Percentiles rank a stretch among this genome's conserved stretches.
These are phyloP conservation scores for Vespertilio murinus DNA, from an alignment of 2,797 vertebrate genomes.

Conservation along the genomic window DNA sequence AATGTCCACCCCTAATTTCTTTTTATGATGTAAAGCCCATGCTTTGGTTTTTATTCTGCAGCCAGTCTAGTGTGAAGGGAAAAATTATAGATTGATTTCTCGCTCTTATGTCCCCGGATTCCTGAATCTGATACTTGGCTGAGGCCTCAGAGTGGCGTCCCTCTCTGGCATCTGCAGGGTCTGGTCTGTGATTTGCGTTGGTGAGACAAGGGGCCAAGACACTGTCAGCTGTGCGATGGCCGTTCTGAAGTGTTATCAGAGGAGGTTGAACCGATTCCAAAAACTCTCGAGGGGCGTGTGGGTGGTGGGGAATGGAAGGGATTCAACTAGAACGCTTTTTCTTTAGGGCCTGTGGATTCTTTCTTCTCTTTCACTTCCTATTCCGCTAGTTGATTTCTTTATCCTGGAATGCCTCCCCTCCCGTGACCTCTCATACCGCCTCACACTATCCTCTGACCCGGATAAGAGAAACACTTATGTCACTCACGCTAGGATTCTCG, in stretches of 20 bases:
- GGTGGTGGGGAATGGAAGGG: neutral
- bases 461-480: constrained; percentile 54
- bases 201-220: neutral
- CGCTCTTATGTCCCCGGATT: neutral
- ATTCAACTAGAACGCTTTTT: neutral
- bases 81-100: neutral
- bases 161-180: neutral
- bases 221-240: neutral
- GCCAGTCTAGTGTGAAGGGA: neutral
- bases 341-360: neutral
- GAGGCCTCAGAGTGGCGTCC: neutral
- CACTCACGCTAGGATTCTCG: constrained; percentile 49
- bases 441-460: constrained; percentile 45
- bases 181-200: neutral
- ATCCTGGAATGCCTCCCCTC: constrained; percentile 11
- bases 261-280: neutral
- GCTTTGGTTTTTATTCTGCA: neutral
- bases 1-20: neutral
- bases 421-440: neutral
- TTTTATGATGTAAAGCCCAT: neutral
- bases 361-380: neutral
- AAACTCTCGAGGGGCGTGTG: too few species aligned
- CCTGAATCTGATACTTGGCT: neutral
- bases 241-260: neutral
- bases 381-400: neutral